These are phyloP conservation scores for Ctenopoma multispine DNA, from an alignment of 2,797 vertebrate species.

Conservation along the genomic window DNA sequence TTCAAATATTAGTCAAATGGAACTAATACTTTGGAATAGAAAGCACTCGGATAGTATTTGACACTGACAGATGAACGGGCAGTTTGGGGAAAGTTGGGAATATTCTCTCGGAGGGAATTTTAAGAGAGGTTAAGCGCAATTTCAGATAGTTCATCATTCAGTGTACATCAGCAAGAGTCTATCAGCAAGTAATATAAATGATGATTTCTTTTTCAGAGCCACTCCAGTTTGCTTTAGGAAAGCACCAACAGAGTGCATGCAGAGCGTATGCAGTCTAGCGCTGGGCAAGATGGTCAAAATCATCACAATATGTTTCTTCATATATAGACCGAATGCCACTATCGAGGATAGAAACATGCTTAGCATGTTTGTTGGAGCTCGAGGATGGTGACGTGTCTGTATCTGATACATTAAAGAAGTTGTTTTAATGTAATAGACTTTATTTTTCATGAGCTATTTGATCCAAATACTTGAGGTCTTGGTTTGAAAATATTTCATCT, in stretches of 20 bases:
- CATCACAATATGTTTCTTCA: too few relatives aligned
- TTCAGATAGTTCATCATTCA: conserved; percentile 53
- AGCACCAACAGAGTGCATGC: neutral
- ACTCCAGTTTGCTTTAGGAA: conserved; percentile 3
- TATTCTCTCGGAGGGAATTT: conserved; percentile 12
- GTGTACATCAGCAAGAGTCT: conserved; percentile 51
- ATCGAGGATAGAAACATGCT: too few relatives aligned
- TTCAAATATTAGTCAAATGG: conserved; percentile 75
- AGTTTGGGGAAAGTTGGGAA: conserved; percentile 43
- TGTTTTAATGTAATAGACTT: too few relatives aligned
- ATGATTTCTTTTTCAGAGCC: conserved; percentile 37
- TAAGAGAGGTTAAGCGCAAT: conserved; percentile 50
- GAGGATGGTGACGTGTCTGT: too few relatives aligned
- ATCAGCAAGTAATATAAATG: conserved; percentile 31
- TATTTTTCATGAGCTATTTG: too few relatives aligned
- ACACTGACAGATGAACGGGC: conserved; percentile 62
- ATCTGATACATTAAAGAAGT: too few relatives aligned
- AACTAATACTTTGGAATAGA: conserved; percentile 71
- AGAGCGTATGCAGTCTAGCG: too few relatives aligned
- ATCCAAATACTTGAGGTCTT: too few relatives aligned
- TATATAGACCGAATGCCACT: too few relatives aligned
- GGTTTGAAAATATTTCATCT: too few relatives aligned
- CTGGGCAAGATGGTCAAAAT: too few relatives aligned
- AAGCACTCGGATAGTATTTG: conserved; percentile 67
- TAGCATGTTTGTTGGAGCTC: too few relatives aligned